Evolutionary conservation across 2,888 invertebrate genomes (phyloP).

Genomic region (Lasioglossum villosulum): DNA sequence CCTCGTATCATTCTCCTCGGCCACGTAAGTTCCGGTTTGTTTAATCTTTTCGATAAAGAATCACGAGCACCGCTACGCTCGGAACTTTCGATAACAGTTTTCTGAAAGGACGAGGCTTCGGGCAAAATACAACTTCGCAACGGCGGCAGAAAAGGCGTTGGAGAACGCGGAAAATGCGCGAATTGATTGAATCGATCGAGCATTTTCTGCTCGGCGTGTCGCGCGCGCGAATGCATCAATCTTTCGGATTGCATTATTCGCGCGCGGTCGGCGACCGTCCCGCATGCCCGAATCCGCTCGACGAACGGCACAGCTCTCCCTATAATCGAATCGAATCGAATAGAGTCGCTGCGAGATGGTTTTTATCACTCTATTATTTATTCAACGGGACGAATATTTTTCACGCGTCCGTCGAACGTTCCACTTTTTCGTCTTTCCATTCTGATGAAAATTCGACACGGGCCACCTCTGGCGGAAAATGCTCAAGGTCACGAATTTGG

Average conservation of each 20-base stretch:
- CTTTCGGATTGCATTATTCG: slow-evolving; percentile 17
- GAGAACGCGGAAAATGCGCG: no score
- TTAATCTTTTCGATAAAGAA: neutral
- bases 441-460: no score
- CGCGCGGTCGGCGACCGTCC: neutral
- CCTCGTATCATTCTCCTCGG: no score
- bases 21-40: no score
- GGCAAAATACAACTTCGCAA: neutral
- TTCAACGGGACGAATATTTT: neutral
- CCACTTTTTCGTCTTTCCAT: neutral
- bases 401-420: neutral
- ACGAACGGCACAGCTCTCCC: neutral
- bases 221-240: slow-evolving; percentile 17
- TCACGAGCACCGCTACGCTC: neutral
- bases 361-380: neutral
- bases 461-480: no score
- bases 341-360: neutral
- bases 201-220: slow-evolving; percentile 14
- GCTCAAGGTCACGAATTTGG: no score
- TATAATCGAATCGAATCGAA: neutral
- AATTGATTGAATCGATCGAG: neutral
- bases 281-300: slow-evolving; percentile 25
- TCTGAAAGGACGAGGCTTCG: neutral
- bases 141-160: neutral
- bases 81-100: neutral